Evolutionary conservation across 2,113 vertebrate species (phyloP).

Genomic region (Vidua macroura): DNA sequence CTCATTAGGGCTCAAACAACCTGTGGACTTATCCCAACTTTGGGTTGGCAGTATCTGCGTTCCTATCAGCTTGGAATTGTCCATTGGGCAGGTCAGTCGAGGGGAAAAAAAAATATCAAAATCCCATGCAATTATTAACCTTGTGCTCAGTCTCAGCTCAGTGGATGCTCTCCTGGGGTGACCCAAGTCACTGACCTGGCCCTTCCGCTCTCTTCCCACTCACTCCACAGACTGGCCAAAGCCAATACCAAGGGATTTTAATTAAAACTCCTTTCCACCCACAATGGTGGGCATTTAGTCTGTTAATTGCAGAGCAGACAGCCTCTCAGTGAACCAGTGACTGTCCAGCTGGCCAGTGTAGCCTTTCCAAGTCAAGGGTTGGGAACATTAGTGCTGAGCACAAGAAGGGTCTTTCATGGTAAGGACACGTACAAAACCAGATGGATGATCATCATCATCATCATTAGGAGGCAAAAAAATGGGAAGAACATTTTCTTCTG

Average conservation of each 20-base stretch:
- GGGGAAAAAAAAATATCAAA: background rate
- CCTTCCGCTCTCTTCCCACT: background rate
- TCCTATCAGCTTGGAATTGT: constrained; percentile 21
- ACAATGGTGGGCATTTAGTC: background rate
- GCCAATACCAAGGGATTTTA: constrained; percentile 37
- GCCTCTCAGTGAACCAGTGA: background rate
- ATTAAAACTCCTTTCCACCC: constrained; percentile 39
- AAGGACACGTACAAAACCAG: background rate
- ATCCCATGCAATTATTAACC: constrained; percentile 47
- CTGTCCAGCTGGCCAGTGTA: background rate
- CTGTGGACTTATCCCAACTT: constrained; percentile 41
- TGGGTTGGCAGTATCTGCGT: constrained; percentile 22
- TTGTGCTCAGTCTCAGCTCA: background rate
- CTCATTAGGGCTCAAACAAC: constrained; percentile 68
- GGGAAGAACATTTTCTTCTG: constrained; percentile 11
- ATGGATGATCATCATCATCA: background rate
- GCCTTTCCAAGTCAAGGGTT: background rate
- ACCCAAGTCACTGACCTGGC: constrained; percentile 7
- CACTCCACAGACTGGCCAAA: background rate
- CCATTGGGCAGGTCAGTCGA: background rate
- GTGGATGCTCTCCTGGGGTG: background rate
- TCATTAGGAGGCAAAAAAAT: background rate
- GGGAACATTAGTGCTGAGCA: constrained; percentile 15
- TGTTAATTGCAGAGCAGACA: constrained; percentile 58
- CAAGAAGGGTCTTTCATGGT: constrained; percentile 9